phyloP scores from a whole-genome alignment of 2,888 invertebrate species.

The Malacosoma neustria region DNA sequence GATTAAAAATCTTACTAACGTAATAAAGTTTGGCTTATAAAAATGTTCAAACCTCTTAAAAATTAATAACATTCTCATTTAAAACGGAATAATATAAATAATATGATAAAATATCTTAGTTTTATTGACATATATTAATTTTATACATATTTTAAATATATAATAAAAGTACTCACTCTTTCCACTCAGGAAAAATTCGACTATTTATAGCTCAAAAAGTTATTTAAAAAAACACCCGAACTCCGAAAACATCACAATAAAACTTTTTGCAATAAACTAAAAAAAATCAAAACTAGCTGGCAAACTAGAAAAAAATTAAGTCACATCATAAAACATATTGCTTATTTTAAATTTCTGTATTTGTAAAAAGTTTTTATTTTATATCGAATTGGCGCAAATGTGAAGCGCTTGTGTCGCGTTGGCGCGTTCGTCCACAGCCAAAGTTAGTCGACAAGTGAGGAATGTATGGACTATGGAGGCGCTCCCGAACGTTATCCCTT shows the following conservation, averaged over 20 bases:
- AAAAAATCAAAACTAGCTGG: not conserved
- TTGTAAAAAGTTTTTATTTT: constrained; percentile 14
- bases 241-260: not conserved
- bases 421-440: constrained; percentile 37
- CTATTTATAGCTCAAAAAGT: not conserved
- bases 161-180: not conserved
- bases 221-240: not conserved
- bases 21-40: too few species aligned
- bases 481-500: not conserved
- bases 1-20: too few species aligned
- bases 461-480: constrained; percentile 12
- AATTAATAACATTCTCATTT: too few species aligned
- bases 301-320: constrained; percentile 15
- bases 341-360: constrained; percentile 17
- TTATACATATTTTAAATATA: too few species aligned
- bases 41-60: too few species aligned
- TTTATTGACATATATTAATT: too few species aligned
- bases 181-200: not conserved
- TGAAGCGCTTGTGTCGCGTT: constrained; percentile 13
- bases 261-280: not conserved
- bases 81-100: too few species aligned
- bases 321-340: constrained; percentile 38
- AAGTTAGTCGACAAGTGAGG: constrained; percentile 44
- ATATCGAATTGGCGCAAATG: constrained; percentile 14
- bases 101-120: too few species aligned